Base-by-base conservation (phyloP, 2,888 invertebrate genomes). In the Melanargia galathea region DNA sequence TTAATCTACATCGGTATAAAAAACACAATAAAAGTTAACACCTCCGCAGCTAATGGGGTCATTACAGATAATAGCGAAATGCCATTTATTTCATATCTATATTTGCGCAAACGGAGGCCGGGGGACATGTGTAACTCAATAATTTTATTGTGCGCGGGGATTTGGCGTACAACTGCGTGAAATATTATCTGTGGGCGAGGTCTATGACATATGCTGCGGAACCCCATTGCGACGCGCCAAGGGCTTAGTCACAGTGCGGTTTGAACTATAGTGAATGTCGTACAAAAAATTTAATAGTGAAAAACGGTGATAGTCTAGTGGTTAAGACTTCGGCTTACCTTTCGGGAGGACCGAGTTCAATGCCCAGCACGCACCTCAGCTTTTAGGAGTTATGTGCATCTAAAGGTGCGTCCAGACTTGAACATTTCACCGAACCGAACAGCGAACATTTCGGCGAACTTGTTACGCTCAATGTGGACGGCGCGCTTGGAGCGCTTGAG, bases 31-130 rank as follows among this genome's bases (percentile, higher is more conserved):
- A 76, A 73, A 70, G 71, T 76, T 75, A 78, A 74, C 79, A 80
- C 80, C 77, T 81, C 80, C 76, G 70, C 67, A 69, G 70, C 73
- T 80, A 82, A 82, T 83, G 75, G 80, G 79, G 80, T 80, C 86
- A 86, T 86, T 83, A 80, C 68, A 77, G 77, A 75, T 83, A 85
- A 86, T 83, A 78, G 80, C 75, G 65, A 69, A 74, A 73, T 76
- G 78, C 81, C 81, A 83, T 86, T 80, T 83, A 84, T 84, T 84
- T 79, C 80, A 81, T 89, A 88, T 90, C 88, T 88, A 70, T 90
- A 79, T 88, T 87, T 88, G 85, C 73, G 76, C 87, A 87, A 77
- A 74, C 76, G 73, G 64, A 61, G 60, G 64, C 65, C 69, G 67
- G 74, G 64, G 59, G 75, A 70, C 85, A 86, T 86, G 82, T 86